Evolutionary conservation across 1,140 invertebrate species (phyloP), one percentile per base, ranked within the genome.

Genomic region (Aphidius gifuensis): DNA sequence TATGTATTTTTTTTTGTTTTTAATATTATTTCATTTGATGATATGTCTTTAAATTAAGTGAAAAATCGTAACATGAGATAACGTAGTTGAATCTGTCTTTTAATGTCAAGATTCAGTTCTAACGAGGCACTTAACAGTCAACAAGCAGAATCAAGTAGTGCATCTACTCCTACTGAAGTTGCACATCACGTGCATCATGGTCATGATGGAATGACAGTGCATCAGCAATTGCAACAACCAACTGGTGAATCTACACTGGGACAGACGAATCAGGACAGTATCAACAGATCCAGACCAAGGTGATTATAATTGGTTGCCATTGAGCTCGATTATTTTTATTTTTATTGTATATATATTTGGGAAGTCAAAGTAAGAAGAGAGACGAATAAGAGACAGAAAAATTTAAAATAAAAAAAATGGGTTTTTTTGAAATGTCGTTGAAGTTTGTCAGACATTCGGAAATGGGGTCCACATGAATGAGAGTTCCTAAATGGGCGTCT

Each of bases 71-170:
- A n/a, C 39, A 16, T 23, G 48, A 62, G 48, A 48, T 39, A 58
- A 43, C 40, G 43, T 57, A 50, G 32, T 62, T 40, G 16, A 44
- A 56, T 45, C 38, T 62, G 54, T 60, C 59, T 53, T 60, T 53
- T 48, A 21, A 50, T 57, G 55, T 58, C 48, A 54, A 60, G 59
- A 67, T 67, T 60, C 38, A 62, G 57, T 64, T 64, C 60, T 66
- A 66, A 66, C 55, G 65, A 66, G 60, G 60, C 60, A 66, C 63
- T 70, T 68, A 64, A 55, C 60, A 74, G 73, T 67, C 64, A 71
- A 43, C 72, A 74, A 69, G 69, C 61, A 54, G 70, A 76, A 38
- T 53, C 64, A 49, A 61, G 65, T 56, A 63, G 58, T 5, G 68
- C 64, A 42, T 63, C 59, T 47, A 56, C 54, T 44, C 66, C 68